Evolutionary conservation across 2,113 vertebrate species (phyloP).

Genomic region (Xenopus borealis): DNA sequence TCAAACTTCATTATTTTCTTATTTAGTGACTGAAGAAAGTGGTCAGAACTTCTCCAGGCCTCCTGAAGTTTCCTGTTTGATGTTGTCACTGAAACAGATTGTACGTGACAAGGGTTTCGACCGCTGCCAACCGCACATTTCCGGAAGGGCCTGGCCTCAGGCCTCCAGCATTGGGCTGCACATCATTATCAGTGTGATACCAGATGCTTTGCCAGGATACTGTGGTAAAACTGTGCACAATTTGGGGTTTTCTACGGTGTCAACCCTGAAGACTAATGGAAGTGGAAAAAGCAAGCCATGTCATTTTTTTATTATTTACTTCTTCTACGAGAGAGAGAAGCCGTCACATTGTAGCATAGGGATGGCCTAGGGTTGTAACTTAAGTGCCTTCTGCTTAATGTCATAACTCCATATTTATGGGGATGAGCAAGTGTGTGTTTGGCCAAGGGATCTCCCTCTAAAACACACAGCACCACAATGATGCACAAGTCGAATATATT

Average conservation of each 20-base stretch:
- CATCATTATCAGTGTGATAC: conserved; percentile 79
- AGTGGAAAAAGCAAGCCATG: conserved; percentile 48
- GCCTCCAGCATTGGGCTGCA: conserved; percentile 65
- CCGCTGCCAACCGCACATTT: conserved; percentile 75
- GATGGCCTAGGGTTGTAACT: conserved; percentile 2
- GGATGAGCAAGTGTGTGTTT: background rate
- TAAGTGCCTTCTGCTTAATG: conserved; percentile 1
- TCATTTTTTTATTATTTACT: conserved; percentile 47
- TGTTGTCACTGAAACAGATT: conserved; percentile 55
- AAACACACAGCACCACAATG: background rate
- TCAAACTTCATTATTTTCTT: background rate
- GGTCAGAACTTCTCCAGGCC: conserved; percentile 45
- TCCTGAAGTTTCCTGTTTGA: conserved; percentile 67
- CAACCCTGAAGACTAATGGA: conserved; percentile 83
- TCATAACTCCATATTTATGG: background rate
- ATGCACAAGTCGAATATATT: no score
- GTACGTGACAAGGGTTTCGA: conserved; percentile 61
- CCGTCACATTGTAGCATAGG: conserved; percentile 12
- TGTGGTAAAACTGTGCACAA: conserved; percentile 89
- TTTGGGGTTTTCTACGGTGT: conserved; percentile 82
- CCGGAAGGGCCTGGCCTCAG: conserved; percentile 68
- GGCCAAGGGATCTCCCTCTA: background rate
- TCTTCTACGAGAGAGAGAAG: background rate
- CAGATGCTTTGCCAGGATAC: conserved; percentile 91
- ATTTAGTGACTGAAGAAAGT: conserved; percentile 21